Evolutionary conservation across 2,797 vertebrate species (phyloP).

Genomic region (Arctocebus calabarensis): DNA sequence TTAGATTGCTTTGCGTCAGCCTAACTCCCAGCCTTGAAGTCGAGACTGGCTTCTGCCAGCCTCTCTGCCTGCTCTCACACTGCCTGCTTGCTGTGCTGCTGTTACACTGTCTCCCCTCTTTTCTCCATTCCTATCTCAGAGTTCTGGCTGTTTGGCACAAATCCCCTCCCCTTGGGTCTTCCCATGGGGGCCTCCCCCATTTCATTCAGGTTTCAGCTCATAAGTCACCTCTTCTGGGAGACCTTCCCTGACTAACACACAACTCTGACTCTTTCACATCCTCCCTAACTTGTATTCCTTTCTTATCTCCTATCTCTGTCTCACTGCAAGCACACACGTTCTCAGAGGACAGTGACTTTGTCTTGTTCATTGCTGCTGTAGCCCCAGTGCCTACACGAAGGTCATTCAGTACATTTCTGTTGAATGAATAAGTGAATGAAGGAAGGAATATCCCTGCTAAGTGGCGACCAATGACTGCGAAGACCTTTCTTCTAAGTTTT

Average conservation of each 20-base stretch:
- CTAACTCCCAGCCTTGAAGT: background rate
- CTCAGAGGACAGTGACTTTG: background rate
- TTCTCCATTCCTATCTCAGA: background rate
- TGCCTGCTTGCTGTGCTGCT: background rate
- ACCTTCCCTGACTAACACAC: background rate
- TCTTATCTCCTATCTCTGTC: background rate
- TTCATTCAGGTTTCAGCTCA: background rate
- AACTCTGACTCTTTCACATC: background rate
- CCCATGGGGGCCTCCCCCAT: background rate
- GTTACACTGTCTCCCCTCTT: background rate
- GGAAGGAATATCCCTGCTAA: background rate
- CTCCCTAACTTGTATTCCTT: background rate
- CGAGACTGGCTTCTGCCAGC: background rate
- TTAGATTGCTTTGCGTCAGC: background rate
- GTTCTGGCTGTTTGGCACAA: background rate
- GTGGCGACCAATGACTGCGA: no score
- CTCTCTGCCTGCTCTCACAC: background rate
- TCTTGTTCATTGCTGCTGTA: background rate
- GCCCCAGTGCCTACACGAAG: fast-evolving
- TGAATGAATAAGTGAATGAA: background rate
- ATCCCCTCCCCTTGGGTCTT: background rate
- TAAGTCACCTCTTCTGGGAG: background rate
- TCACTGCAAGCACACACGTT: no score
- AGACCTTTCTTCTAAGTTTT: background rate
- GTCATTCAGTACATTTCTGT: background rate